These are phyloP conservation scores for Stylophora pistillata DNA, from an alignment of 64 coral and sea anemone species.

Conservation along the genomic window DNA sequence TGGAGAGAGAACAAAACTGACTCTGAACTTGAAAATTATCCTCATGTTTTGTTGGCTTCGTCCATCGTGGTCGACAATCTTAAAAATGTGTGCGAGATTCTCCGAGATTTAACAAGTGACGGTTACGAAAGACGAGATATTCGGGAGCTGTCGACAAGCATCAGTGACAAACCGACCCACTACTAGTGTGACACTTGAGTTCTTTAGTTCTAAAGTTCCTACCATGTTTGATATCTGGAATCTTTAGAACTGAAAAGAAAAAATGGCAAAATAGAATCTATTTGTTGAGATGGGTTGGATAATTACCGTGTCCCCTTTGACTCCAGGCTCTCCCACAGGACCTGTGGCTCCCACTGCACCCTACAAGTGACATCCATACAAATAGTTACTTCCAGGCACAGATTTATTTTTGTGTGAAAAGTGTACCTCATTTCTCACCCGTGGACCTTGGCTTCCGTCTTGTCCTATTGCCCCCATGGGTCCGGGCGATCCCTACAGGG, in stretches of 20 bases:
- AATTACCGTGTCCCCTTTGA: conserved; percentile 28
- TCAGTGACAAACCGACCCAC: no score
- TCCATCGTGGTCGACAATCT: no score
- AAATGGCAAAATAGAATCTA: neutral
- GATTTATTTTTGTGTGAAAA: no score
- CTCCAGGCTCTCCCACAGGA: conserved; percentile 7
- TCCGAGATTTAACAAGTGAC: no score
- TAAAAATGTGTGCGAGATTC: no score
- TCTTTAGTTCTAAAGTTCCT: no score
- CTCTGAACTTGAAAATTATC: neutral
- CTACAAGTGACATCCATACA: neutral
- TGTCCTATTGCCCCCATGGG: neutral
- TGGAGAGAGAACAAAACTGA: neutral
- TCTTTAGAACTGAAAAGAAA: neutral
- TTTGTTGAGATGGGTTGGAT: neutral
- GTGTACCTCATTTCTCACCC: neutral
- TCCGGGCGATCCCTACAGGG: conserved; percentile 5
- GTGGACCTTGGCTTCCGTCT: neutral
- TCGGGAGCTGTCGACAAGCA: no score
- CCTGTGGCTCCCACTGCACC: conserved; percentile 18
- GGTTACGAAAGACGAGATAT: no score
- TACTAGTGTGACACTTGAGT: no score
- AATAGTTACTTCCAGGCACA: neutral
- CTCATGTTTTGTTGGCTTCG: no score
- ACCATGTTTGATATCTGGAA: no score